Conservation (phyloP, 2,797 vertebrate genomes). For the Coendou prehensilis region DNA sequence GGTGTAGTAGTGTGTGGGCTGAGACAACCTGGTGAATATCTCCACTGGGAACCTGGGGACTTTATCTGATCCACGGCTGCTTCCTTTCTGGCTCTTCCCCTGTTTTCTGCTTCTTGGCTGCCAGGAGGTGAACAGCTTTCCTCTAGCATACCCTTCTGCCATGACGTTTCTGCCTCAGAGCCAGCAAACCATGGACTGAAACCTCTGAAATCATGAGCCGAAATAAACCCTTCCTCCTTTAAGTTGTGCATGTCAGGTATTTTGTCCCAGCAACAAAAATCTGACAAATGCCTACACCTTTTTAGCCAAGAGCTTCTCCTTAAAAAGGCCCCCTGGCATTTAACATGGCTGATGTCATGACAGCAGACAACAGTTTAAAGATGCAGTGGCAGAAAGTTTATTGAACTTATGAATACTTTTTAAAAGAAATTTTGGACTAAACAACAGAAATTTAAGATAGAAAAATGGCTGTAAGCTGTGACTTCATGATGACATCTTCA, state of each 20-base stretch:
- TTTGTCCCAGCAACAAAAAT: neutral
- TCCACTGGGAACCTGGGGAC: neutral
- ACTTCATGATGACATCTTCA: neutral
- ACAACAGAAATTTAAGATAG: neutral
- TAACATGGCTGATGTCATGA: neutral
- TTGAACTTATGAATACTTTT: constrained; percentile 26
- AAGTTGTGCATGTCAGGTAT: neutral
- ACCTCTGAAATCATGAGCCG: neutral
- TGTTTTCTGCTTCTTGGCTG: too few species aligned
- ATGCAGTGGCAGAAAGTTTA: neutral
- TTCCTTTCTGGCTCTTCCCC: neutral
- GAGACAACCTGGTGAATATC: neutral
- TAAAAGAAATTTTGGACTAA: neutral
- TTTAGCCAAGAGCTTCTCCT: neutral
- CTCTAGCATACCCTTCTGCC: neutral
- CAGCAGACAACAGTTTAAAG: neutral
- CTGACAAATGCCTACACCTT: neutral
- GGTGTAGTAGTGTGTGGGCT: neutral
- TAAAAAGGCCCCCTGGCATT: neutral
- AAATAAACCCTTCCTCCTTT: neutral
- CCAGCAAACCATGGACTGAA: neutral
- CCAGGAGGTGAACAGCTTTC: neutral
- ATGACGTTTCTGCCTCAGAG: neutral
- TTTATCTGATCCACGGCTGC: neutral
- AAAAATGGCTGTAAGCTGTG: neutral